Conservation (phyloP, 2,888 invertebrate genomes). For the Rhabditoides inermis region DNA sequence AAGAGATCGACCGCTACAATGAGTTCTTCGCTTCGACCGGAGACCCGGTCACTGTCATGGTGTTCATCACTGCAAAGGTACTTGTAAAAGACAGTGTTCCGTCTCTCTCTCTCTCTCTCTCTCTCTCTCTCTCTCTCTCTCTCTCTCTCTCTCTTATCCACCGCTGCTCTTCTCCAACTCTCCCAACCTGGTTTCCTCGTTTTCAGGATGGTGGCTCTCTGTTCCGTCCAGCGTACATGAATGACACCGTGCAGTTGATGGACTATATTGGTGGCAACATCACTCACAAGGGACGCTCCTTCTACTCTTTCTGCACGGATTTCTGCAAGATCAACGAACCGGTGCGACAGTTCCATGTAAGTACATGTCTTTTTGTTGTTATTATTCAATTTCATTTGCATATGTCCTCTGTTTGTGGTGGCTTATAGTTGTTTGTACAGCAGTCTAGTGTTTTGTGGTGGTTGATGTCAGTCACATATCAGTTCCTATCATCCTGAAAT, state of each 20-base stretch:
- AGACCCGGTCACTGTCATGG: conserved; percentile 35
- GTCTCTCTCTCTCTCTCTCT: no score
- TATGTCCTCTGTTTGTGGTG: no score
- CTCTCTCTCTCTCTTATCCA: neutral
- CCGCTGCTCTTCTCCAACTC: neutral
- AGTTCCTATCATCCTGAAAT: no score
- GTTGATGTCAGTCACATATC: no score
- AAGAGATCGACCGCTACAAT: conserved; percentile 32
- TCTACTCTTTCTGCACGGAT: conserved; percentile 40
- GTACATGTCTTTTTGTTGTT: no score
- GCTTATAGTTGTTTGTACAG: no score
- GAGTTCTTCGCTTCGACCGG: conserved; percentile 31
- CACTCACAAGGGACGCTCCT: conserved; percentile 23
- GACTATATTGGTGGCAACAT: conserved; percentile 32
- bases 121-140: no score
- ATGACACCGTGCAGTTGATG: conserved; percentile 33
- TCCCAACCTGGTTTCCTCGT: no score
- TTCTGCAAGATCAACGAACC: conserved; percentile 47
- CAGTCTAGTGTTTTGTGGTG: no score
- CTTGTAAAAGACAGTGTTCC: no score
- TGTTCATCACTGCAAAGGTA: conserved; percentile 34
- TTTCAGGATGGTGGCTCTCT: conserved; percentile 27
- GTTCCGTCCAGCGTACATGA: conserved; percentile 26
- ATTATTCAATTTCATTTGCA: no score
- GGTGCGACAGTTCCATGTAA: conserved; percentile 37